Evolutionary conservation across 2,888 invertebrate genomes (phyloP).

Genomic region (Sericinus montela): DNA sequence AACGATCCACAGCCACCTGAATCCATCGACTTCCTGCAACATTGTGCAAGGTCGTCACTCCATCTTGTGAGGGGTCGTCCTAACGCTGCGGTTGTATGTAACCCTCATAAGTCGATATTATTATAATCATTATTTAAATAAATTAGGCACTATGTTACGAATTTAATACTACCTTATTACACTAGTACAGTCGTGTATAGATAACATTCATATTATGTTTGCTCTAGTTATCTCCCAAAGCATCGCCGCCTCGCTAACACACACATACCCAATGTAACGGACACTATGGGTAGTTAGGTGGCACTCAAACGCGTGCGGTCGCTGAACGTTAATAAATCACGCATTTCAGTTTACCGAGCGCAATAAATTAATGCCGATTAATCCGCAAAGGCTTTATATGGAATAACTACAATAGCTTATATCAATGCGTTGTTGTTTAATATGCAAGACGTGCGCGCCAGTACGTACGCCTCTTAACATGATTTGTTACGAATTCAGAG

Average conservation of each 20-base stretch:
- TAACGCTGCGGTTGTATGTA: too few relatives aligned
- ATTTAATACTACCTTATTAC: too few relatives aligned
- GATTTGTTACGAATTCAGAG: conserved; percentile 3
- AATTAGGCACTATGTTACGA: too few relatives aligned
- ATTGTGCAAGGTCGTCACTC: too few relatives aligned
- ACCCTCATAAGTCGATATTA: too few relatives aligned
- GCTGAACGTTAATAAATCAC: conserved; percentile 4
- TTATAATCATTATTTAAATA: too few relatives aligned
- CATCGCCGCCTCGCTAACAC: conserved; percentile 10
- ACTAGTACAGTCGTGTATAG: conserved; percentile 13
- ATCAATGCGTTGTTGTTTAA: not conserved
- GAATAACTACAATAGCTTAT: not conserved
- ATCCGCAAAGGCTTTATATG: not conserved
- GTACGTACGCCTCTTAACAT: conserved; percentile 1
- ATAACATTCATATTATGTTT: conserved; percentile 37
- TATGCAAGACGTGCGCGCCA: not conserved
- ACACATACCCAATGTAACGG: conserved; percentile 9
- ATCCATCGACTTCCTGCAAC: too few relatives aligned
- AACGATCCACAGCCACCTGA: too few relatives aligned
- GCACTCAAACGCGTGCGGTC: not conserved
- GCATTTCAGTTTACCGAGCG: not conserved
- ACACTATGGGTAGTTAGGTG: too few relatives aligned
- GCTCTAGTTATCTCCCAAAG: conserved; percentile 32
- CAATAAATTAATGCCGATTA: conserved; percentile 8
- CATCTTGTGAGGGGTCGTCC: too few relatives aligned